Base-by-base conservation (phyloP, 2,797 vertebrate genomes). In the Coccyzus lansbergi region DNA sequence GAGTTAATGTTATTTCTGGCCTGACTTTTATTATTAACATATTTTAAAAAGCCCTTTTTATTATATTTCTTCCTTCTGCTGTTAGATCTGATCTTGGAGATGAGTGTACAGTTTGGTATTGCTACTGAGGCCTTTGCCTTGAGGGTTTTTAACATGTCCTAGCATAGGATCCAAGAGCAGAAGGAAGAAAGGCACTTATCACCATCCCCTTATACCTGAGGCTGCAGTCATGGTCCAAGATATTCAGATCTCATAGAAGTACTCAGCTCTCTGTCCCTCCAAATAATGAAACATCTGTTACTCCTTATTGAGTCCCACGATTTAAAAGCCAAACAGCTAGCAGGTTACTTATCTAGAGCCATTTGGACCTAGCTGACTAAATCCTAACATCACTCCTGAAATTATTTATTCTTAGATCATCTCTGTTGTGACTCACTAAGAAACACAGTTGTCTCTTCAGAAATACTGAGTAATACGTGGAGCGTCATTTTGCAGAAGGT, bases 171-270 rank as follows among this genome's bases (percentile, higher is more conserved):
- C 65, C 9, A 3, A 82, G 12, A 85, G 60, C 44, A 67, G 38
- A 38, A 38, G 38, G 44, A 83, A 46, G 21, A 71, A 80, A 6
- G 19, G 3, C 3, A 3, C 15, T 72, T 84, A 26, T 52, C 20
- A 36, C 25, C 92, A 18, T 75, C 21, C 36, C 52, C 34, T 76
- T 38, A 4, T 69, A 82, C 52, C 52, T 7, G 3, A 74, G 7
- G 11, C 68, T 38, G 40, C 15, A 80, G 40, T 70, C 31, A 34
- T 67, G 17, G 16, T 77, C 79, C 91, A 71, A 94, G 91, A 91
- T 89, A 89, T 58, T 93, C 89, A 89, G 18, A 46, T 70, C 64
- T 94, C 85, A 85, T 34, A 68, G 40, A 92, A 74, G 17, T 62
- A 85, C 49, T 86, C 88, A 90, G 40, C 40, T 83, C 31, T 85